Conservation (phyloP, 1,140 invertebrate genomes). For the Heliconius nattereri region DNA sequence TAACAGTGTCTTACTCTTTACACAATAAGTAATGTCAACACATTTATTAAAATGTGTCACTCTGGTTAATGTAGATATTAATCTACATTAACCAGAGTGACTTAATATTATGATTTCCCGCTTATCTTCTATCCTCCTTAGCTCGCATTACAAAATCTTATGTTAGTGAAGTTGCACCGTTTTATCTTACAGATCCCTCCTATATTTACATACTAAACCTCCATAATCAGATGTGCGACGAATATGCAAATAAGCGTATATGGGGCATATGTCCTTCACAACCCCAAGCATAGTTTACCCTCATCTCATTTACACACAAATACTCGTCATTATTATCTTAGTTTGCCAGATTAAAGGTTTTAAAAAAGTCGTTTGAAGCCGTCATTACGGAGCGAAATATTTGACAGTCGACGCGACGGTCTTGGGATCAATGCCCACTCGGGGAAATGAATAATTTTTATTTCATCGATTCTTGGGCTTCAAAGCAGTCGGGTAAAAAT, state of each 20-base stretch:
- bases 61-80: no score
- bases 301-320: slow-evolving; percentile 14
- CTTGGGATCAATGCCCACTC: no score
- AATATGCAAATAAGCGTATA: slow-evolving; percentile 19
- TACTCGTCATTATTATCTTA: slow-evolving; percentile 16
- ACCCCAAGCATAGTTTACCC: not conserved
- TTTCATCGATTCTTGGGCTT: no score
- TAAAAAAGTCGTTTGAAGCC: not conserved
- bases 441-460: no score
- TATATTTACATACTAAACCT: slow-evolving; percentile 20
- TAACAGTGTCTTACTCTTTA: not conserved
- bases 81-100: no score
- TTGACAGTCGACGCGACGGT: no score
- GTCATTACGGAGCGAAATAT: no score
- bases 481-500: no score
- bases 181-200: not conserved
- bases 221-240: slow-evolving; percentile 19
- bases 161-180: not conserved
- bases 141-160: not conserved
- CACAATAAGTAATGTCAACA: no score
- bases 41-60: no score
- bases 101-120: no score
- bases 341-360: slow-evolving; percentile 6
- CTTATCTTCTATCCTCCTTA: no score
- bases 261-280: slow-evolving; percentile 6